These are phyloP conservation scores for Gopherus evgoodei DNA, from an alignment of 2,113 vertebrate species.

Conservation along the genomic window DNA sequence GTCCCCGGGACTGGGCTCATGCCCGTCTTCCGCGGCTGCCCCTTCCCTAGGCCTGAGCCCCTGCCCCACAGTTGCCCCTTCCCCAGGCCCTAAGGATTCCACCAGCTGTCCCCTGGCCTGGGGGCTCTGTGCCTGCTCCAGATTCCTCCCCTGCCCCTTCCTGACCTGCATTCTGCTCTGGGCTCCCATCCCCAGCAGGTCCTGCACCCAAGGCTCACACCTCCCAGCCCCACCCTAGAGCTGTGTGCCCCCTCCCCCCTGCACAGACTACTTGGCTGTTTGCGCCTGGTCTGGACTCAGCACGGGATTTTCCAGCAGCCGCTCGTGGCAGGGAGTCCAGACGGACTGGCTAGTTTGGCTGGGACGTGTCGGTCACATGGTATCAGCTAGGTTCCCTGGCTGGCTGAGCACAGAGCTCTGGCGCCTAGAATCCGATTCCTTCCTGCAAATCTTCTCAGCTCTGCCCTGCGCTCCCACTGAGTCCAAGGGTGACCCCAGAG, in stretches of 20 bases:
- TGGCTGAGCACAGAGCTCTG: not conserved
- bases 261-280: not conserved
- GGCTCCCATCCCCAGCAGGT: not conserved
- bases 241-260: too few relatives aligned
- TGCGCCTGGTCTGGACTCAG: not conserved
- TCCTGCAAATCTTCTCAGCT: not conserved
- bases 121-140: not conserved
- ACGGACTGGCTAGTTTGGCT: too few relatives aligned
- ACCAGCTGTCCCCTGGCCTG: not conserved
- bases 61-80: too few relatives aligned
- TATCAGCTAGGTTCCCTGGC: not conserved
- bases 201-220: too few relatives aligned
- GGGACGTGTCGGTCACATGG: too few relatives aligned
- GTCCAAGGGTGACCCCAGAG: not conserved
- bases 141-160: not conserved
- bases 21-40: not conserved
- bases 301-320: not conserved
- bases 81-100: not conserved
- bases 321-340: accelerated
- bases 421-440: not conserved
- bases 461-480: not conserved
- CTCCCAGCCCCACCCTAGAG: too few relatives aligned
- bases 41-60: not conserved
- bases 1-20: not conserved
- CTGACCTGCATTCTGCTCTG: not conserved